These are phyloP conservation scores for Agonopterix arenella DNA, from an alignment of 2,888 invertebrate genomes.

Conservation along the genomic window DNA sequence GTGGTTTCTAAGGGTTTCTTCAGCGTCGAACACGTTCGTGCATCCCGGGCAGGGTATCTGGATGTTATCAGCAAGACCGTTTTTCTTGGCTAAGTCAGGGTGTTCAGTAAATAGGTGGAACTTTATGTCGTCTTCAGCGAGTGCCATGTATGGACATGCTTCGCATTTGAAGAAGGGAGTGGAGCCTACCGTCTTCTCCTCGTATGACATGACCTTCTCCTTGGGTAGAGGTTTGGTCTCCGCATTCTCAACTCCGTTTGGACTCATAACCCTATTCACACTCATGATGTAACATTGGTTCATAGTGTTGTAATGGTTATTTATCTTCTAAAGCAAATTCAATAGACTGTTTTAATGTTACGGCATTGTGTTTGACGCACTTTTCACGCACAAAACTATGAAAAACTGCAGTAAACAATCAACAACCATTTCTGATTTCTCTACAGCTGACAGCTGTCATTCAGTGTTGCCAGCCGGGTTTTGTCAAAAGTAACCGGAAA, in stretches of 20 bases:
- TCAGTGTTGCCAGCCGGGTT: no score
- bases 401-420: no score
- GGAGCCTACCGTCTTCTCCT: conserved; percentile 67
- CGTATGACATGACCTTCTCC: conserved; percentile 67
- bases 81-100: conserved; percentile 65
- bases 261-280: conserved; percentile 28
- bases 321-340: no score
- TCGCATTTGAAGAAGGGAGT: conserved; percentile 73
- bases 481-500: no score
- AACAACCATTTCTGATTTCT: no score
- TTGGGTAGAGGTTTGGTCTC: conserved; percentile 37
- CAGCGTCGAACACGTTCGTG: conserved; percentile 79
- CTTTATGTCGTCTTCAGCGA: conserved; percentile 71
- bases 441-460: no score
- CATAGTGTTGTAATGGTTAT: no score
- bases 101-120: conserved; percentile 71
- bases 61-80: conserved; percentile 70
- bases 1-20: conserved; percentile 79
- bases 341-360: no score
- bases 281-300: conserved; percentile 39
- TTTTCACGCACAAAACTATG: no score
- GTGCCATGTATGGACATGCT: conserved; percentile 73
- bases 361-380: no score
- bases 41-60: conserved; percentile 82
- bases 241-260: conserved; percentile 16